Conservation (phyloP, 1,140 invertebrate species). For the Leucophenga varia region DNA sequence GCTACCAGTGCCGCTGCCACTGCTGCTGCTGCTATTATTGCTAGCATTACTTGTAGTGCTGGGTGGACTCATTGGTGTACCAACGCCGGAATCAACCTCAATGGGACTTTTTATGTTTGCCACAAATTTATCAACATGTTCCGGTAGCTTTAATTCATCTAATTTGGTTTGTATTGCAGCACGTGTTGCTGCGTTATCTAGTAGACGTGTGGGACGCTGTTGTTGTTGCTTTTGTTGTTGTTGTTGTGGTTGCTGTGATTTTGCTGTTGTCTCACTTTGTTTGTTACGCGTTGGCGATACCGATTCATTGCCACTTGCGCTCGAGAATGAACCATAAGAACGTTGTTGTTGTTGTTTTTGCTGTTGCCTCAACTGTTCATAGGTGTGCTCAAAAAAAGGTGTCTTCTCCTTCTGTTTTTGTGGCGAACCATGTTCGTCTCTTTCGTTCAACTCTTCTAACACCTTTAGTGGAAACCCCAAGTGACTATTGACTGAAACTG, state of each 20-base stretch:
- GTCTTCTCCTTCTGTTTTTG: constrained; percentile 56
- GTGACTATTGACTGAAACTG: constrained; percentile 50
- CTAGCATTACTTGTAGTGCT: constrained; percentile 34
- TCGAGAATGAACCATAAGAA: constrained; percentile 19
- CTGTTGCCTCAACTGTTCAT: constrained; percentile 48
- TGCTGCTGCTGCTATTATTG: constrained; percentile 22
- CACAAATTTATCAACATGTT: constrained; percentile 57
- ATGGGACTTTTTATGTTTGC: constrained; percentile 53
- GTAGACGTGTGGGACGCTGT: constrained; percentile 43
- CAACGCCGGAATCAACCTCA: constrained; percentile 60
- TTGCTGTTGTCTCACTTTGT: constrained; percentile 7
- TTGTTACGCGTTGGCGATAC: not conserved
- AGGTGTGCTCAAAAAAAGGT: constrained; percentile 52
- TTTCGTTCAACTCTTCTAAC: constrained; percentile 60
- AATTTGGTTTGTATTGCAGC: constrained; percentile 41
- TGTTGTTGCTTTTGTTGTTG: constrained; percentile 20
- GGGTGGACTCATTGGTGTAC: constrained; percentile 58
- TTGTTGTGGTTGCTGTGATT: constrained; percentile 3
- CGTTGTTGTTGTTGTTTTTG: constrained; percentile 33
- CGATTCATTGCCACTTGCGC: not conserved
- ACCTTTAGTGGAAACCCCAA: constrained; percentile 60
- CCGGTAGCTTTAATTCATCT: constrained; percentile 55
- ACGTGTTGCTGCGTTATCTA: constrained; percentile 33
- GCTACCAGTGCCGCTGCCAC: constrained; percentile 23
- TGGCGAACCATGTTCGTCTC: constrained; percentile 57